Conservation (phyloP, 2,113 vertebrate species). For the Myrmophylax atrothorax region DNA sequence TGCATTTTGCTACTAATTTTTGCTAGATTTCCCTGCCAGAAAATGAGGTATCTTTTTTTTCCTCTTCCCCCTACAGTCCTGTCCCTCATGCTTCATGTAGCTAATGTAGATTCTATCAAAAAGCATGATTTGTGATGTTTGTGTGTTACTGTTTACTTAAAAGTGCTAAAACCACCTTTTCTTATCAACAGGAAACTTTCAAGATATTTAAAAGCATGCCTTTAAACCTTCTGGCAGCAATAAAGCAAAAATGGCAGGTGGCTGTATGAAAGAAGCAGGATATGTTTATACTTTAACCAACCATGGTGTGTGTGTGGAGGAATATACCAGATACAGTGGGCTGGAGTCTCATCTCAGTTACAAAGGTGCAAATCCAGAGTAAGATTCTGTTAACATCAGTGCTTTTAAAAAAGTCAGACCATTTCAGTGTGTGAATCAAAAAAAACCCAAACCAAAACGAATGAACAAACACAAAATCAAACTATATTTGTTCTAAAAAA, state of each 20-base stretch:
- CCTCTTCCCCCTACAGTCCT: not conserved
- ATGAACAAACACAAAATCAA: not conserved
- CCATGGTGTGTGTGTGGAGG: not conserved
- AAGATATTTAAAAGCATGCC: conserved; percentile 75
- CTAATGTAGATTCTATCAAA: conserved; percentile 71
- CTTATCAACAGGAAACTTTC: conserved; percentile 79
- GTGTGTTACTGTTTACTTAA: conserved; percentile 69
- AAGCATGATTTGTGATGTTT: conserved; percentile 72
- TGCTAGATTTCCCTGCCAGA: not conserved
- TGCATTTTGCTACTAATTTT: not conserved
- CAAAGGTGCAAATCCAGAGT: not conserved
- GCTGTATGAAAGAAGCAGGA: conserved; percentile 66
- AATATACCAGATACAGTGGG: not conserved
- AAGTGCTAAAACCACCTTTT: conserved; percentile 73
- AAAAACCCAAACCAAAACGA: not conserved
- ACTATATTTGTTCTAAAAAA: not conserved
- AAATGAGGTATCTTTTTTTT: not conserved
- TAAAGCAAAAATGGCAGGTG: conserved; percentile 75
- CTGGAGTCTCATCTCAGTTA: not conserved
- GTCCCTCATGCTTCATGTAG: conserved; percentile 21
- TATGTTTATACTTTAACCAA: conserved; percentile 61
- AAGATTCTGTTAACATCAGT: not conserved
- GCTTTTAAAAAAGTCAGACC: not conserved
- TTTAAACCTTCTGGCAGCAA: conserved; percentile 71
- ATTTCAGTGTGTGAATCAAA: not conserved